Evolutionary conservation across 1,140 invertebrate genomes (phyloP).

Genomic region (Drosophila sturtevanti): DNA sequence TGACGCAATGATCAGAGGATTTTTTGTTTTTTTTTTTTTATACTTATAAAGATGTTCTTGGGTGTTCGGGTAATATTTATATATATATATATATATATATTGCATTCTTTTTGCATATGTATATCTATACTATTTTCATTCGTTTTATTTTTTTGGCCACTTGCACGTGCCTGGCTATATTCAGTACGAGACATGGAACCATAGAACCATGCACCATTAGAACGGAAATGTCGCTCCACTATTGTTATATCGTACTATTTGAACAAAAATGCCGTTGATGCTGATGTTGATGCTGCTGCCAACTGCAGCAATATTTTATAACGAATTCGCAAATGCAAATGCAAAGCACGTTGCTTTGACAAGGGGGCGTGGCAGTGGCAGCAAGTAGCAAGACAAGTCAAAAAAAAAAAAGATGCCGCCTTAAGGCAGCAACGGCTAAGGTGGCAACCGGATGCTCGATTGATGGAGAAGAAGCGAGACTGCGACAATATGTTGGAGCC

Average conservation of each 20-base stretch:
- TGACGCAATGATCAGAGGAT: constrained; percentile 9
- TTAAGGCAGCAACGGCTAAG: constrained; percentile 17
- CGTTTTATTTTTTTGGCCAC: constrained; percentile 12
- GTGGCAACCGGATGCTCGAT: constrained; percentile 48
- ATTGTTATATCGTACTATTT: constrained; percentile 68
- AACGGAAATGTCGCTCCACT: constrained; percentile 47
- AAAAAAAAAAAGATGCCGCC: too few species aligned
- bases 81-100: constrained; percentile 6
- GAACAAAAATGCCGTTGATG: constrained; percentile 41
- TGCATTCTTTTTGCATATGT: constrained; percentile 3
- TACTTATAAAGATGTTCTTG: neutral
- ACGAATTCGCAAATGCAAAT: constrained; percentile 59
- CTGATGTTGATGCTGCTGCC: neutral
- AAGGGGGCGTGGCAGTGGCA: constrained; percentile 56
- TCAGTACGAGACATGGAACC: constrained; percentile 20
- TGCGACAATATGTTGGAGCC: constrained; percentile 66
- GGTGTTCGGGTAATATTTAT: neutral
- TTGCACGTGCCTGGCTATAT: constrained; percentile 48
- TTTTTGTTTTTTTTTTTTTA: too few species aligned
- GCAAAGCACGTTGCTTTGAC: constrained; percentile 74
- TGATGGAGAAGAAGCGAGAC: constrained; percentile 45
- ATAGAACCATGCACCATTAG: constrained; percentile 54
- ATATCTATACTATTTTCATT: neutral
- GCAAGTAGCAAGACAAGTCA: constrained; percentile 12
- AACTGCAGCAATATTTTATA: constrained; percentile 59